Conservation (phyloP, 2,113 vertebrate species). For the Cromileptes altivelis region DNA sequence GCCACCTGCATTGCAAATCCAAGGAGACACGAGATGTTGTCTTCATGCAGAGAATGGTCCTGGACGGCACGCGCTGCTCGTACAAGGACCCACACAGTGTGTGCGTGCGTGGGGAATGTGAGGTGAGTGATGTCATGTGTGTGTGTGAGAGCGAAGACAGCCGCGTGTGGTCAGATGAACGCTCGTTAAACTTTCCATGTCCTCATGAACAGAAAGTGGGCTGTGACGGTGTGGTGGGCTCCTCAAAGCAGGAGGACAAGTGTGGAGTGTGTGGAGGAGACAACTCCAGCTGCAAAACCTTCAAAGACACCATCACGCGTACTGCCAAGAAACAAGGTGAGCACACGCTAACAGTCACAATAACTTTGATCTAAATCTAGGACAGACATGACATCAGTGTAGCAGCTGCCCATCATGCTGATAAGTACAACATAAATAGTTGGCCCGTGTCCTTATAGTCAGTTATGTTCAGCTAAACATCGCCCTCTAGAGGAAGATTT, state of each 20-base stretch:
- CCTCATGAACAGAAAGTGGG: slow-evolving; percentile 91
- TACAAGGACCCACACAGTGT: slow-evolving; percentile 96
- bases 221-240: slow-evolving; percentile 95
- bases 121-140: slow-evolving; percentile 83
- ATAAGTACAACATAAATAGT: slow-evolving; percentile 18
- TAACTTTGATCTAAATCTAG: background rate
- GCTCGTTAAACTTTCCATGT: slow-evolving; percentile 29
- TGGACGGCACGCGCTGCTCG: slow-evolving; percentile 95
- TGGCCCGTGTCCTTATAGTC: background rate
- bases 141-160: slow-evolving; percentile 1
- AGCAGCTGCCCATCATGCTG: slow-evolving; percentile 4
- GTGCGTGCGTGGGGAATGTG: slow-evolving; percentile 94
- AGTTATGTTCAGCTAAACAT: slow-evolving; percentile 53
- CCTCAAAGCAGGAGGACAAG: slow-evolving; percentile 95
- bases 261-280: slow-evolving; percentile 96
- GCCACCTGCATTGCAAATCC: slow-evolving; percentile 94
- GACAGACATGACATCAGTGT: background rate
- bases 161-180: background rate
- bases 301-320: slow-evolving; percentile 93
- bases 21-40: slow-evolving; percentile 91
- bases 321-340: slow-evolving; percentile 92
- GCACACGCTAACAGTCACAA: background rate
- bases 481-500: slow-evolving; percentile 70
- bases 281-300: slow-evolving; percentile 94
- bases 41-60: slow-evolving; percentile 91